Evolutionary conservation across 2,888 invertebrate species (phyloP), one percentile per base, ranked within the genome.

Genomic region (Ichneumoninae sp.): DNA sequence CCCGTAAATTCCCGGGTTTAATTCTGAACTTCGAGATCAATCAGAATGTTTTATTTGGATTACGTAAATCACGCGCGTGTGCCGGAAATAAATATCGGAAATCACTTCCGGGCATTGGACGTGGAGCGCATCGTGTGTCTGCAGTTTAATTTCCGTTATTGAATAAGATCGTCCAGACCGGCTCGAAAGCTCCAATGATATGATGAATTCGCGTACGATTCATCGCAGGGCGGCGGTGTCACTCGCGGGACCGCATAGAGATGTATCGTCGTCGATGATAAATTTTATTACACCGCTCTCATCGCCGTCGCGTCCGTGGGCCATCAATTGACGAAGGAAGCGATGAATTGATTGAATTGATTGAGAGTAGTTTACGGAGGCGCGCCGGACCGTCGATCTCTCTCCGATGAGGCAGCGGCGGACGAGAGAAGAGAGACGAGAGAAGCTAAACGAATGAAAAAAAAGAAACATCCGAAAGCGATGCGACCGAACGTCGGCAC

Each of bases 301-400:
- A 62, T 78, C 65, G 77, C 70, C 22, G 74, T 70, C 33, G 65
- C 50, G 66, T 60, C 75, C 44, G 81, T 74, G 44, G 77, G 66
- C 79, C 78, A 75, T 68, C 84, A 84, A 84, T 84, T 82, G 84
- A 82, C 84, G 79, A 84, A 84, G 76, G 82, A 84, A 82, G 68
- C 79, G 82, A 84, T 69, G 84, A 82, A 84, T 84, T 84, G 84
- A 84, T 84, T 75, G 75, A 81, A 84, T 81, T 84, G 82, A 84
- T 84, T 82, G 84, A 72, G 82, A 82, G 75, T 65, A 80, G 82
- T 84, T 84, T 80, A 60, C 50, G 60, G 74, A 75, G 84, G 36
- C 71, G 75, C 84, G 68, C 71, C 57, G 62, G 36, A 65, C 79
- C 62, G 75, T 69, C 26, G 36, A 54, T 62, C 10, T 72, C 5